Conservation (phyloP, 2,888 invertebrate species). For the Agriopis marginaria region DNA sequence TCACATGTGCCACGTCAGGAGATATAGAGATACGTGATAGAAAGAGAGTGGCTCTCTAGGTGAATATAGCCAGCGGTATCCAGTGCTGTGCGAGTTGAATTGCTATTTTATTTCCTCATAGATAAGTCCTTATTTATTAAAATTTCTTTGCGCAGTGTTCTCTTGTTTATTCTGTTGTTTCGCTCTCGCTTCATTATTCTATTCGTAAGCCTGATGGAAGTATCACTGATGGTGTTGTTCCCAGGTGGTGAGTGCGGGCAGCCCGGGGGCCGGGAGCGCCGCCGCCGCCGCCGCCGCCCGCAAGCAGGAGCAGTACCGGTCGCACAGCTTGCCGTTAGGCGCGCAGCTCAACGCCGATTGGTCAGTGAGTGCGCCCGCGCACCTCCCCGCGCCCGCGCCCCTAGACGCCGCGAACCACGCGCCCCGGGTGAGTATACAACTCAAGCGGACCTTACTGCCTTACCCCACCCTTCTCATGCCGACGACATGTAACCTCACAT, state of each 20-base stretch:
- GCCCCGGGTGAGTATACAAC: slow-evolving; percentile 61
- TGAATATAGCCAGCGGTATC: too few species aligned
- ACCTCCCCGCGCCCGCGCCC: slow-evolving; percentile 45
- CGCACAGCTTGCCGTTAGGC: slow-evolving; percentile 88
- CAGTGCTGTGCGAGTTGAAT: too few species aligned
- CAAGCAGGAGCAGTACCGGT: slow-evolving; percentile 86
- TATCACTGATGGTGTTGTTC: not conserved
- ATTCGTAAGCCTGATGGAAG: not conserved
- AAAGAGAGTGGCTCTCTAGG: too few species aligned
- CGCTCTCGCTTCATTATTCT: too few species aligned
- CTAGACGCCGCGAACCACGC: slow-evolving; percentile 67
- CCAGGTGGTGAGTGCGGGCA: slow-evolving; percentile 43
- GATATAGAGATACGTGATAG: too few species aligned
- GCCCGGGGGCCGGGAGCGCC: slow-evolving; percentile 34
- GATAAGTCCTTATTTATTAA: too few species aligned
- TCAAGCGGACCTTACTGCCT: slow-evolving; percentile 9
- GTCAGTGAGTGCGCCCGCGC: slow-evolving; percentile 60
- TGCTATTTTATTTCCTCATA: too few species aligned
- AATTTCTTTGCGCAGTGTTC: too few species aligned
- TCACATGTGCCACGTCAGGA: too few species aligned
- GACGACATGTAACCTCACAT: not conserved
- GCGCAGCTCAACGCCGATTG: slow-evolving; percentile 83
- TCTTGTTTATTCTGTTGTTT: too few species aligned
- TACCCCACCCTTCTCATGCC: not conserved
- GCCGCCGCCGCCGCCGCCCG: slow-evolving; percentile 24